phyloP scores from a whole-genome alignment of 2,797 vertebrate species.

The Acanthornis magna region DNA sequence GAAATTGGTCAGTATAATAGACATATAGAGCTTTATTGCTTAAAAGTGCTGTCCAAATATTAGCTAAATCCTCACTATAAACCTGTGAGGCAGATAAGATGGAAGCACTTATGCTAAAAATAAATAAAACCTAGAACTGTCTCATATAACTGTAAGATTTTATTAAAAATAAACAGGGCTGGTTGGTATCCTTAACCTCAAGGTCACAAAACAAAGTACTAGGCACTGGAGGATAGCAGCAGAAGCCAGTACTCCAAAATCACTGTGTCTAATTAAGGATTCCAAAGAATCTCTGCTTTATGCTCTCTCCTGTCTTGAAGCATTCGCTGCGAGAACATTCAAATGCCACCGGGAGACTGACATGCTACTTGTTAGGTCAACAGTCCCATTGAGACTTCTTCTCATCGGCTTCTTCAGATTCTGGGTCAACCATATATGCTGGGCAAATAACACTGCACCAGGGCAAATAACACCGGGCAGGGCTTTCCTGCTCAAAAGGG shows the following conservation, averaged over 20 bases:
- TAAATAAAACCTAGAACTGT: constrained; percentile 56
- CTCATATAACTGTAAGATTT: constrained; percentile 53
- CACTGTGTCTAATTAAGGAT: constrained; percentile 58
- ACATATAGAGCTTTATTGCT: constrained; percentile 32
- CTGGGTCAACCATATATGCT: constrained; percentile 32
- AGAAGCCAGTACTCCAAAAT: constrained; percentile 40
- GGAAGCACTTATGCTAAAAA: constrained; percentile 43
- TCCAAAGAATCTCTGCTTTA: constrained; percentile 43
- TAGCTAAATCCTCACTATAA: constrained; percentile 48
- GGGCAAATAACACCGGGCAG: constrained; percentile 2
- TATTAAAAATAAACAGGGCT: constrained; percentile 61
- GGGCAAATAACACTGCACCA: constrained; percentile 32
- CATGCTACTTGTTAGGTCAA: constrained; percentile 60
- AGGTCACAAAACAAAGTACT: constrained; percentile 46
- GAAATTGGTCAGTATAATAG: constrained; percentile 35
- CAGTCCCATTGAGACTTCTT: constrained; percentile 51
- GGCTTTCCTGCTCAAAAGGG: background rate
- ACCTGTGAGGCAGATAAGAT: constrained; percentile 37
- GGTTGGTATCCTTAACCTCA: constrained; percentile 57
- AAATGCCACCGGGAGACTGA: constrained; percentile 63
- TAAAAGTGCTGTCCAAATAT: constrained; percentile 55
- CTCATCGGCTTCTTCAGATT: background rate
- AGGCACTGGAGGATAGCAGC: constrained; percentile 12
- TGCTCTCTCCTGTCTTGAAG: constrained; percentile 32
- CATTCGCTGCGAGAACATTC: constrained; percentile 39